These are phyloP conservation scores for Gonioctena quinquepunctata DNA, from an alignment of 1,140 invertebrate species.

Conservation along the genomic window DNA sequence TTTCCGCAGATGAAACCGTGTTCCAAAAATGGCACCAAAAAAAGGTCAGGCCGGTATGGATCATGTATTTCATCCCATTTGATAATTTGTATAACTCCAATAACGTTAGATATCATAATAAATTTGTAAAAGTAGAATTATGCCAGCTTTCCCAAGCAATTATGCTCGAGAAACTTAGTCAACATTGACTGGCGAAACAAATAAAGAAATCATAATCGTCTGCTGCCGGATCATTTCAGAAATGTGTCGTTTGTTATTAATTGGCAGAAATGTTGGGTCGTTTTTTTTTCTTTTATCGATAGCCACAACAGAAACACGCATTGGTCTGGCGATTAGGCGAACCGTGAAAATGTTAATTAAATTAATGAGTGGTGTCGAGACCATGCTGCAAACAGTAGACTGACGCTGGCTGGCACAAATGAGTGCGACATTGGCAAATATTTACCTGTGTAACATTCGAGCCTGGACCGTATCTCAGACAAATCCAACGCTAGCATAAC, in stretches of 20 bases:
- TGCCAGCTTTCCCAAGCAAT: too few species aligned
- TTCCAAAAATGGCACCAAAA: too few species aligned
- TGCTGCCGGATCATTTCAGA: background rate
- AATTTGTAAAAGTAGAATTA: too few species aligned
- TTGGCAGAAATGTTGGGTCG: background rate
- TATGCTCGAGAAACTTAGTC: too few species aligned
- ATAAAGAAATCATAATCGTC: background rate
- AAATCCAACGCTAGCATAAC: too few species aligned
- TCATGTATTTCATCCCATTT: too few species aligned
- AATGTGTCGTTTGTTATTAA: background rate
- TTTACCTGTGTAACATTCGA: conserved; percentile 1
- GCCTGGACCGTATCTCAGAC: background rate
- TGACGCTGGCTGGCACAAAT: background rate
- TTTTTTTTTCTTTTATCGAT: background rate
- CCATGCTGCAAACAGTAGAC: background rate
- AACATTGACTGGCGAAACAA: background rate
- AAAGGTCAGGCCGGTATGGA: too few species aligned
- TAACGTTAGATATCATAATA: too few species aligned
- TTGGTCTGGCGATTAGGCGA: background rate
- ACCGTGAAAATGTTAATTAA: conserved; percentile 9
- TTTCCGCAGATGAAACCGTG: too few species aligned
- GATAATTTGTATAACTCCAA: too few species aligned
- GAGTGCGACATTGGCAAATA: conserved; percentile 9
- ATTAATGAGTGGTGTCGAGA: conserved; percentile 10
- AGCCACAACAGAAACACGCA: background rate